These are phyloP conservation scores for Pelmatolapia mariae DNA, from an alignment of 2,113 vertebrate genomes.

Conservation along the genomic window DNA sequence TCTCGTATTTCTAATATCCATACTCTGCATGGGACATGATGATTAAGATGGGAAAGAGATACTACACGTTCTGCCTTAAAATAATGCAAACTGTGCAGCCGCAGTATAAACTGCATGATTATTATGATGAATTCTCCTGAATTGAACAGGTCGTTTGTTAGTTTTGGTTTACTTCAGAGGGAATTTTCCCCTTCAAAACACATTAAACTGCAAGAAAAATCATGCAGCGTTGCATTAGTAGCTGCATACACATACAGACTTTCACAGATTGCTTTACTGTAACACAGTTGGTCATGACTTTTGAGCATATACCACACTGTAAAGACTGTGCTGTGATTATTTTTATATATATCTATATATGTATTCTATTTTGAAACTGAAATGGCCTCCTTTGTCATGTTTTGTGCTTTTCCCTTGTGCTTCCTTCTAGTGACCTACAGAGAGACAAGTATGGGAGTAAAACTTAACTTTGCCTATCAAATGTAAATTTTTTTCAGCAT, in stretches of 20 bases:
- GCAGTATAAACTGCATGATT: conserved; percentile 33
- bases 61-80: conserved; percentile 42
- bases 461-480: conserved; percentile 99
- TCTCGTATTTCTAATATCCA: conserved; percentile 38
- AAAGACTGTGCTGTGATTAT: conserved; percentile 5
- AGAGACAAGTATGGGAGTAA: conserved; percentile 99
- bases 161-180: not conserved
- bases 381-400: conserved; percentile 79
- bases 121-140: conserved; percentile 37
- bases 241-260: not conserved
- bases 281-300: not conserved
- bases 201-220: not conserved
- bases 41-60: conserved; percentile 57
- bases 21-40: conserved; percentile 24
- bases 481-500: conserved; percentile 99
- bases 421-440: conserved; percentile 99
- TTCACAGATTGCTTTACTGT: not conserved
- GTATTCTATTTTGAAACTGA: conserved; percentile 73
- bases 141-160: conserved; percentile 10
- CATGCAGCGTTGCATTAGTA: not conserved
- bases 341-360: not conserved
- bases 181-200: not conserved
- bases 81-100: conserved; percentile 42
- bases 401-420: conserved; percentile 89
- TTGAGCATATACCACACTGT: not conserved